Evolutionary conservation across 2,797 vertebrate genomes (phyloP).

Genomic region (Iguana delicatissima): DNA sequence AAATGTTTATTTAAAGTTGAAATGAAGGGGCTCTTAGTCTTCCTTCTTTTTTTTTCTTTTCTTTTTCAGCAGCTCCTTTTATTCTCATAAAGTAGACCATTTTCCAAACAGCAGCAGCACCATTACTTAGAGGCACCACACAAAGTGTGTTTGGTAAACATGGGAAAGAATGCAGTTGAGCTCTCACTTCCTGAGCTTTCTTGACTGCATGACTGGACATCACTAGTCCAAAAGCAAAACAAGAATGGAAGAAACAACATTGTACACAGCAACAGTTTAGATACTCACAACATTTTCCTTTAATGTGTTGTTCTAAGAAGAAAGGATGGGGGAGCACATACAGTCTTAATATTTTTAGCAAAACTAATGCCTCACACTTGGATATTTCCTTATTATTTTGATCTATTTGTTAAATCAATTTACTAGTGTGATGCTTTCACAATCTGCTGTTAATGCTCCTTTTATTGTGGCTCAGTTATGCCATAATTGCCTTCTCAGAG

Average conservation of each 20-base stretch:
- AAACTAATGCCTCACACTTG: not conserved
- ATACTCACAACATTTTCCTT: constrained; percentile 7
- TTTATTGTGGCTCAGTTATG: not conserved
- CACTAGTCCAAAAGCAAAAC: constrained; percentile 56
- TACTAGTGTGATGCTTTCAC: not conserved
- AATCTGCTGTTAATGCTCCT: not conserved
- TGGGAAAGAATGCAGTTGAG: constrained; percentile 28
- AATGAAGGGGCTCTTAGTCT: constrained; percentile 37
- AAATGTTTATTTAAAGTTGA: constrained; percentile 34
- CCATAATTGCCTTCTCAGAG: not conserved
- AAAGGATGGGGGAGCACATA: not conserved
- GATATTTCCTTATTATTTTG: not conserved
- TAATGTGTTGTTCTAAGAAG: constrained; percentile 12
- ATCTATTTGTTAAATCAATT: not conserved
- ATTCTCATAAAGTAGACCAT: constrained; percentile 47
- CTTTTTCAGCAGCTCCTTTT: constrained; percentile 40
- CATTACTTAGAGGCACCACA: constrained; percentile 43
- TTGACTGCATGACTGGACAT: constrained; percentile 38
- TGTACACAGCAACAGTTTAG: not conserved
- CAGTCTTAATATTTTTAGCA: not conserved
- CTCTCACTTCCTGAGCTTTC: constrained; percentile 44
- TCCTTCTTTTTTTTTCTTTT: constrained; percentile 22
- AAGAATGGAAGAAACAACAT: constrained; percentile 42
- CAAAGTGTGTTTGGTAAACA: constrained; percentile 65
- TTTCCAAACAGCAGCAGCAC: constrained; percentile 54